These are phyloP conservation scores for Scrobipalpa atriplicella DNA, from an alignment of 2,888 invertebrate species.

Conservation along the genomic window DNA sequence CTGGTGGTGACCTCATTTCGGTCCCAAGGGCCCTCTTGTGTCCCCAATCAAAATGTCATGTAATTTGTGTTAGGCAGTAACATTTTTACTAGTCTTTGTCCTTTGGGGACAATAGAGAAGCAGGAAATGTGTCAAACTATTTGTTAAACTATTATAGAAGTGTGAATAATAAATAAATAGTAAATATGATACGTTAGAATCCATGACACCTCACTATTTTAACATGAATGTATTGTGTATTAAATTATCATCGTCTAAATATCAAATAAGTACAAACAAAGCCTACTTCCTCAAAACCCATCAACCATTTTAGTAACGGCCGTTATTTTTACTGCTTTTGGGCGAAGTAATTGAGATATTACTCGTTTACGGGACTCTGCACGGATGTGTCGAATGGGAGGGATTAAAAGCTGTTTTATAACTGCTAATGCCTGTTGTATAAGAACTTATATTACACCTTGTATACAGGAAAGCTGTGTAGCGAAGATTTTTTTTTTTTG, in stretches of 20 bases:
- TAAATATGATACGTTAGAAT: no score
- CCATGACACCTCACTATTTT: no score
- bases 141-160: neutral
- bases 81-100: neutral
- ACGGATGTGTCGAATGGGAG: no score
- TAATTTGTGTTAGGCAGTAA: neutral
- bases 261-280: no score
- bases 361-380: no score
- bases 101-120: neutral
- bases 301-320: neutral
- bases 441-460: no score
- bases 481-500: no score
- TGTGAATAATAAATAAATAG: neutral
- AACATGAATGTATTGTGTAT: no score
- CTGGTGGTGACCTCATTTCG: constrained; percentile 1
- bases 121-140: neutral
- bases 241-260: no score
- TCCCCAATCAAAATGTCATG: constrained; percentile 9
- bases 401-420: no score
- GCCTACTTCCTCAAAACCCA: neutral
- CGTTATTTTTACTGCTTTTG: constrained; percentile 5
- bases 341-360: neutral
- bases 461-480: no score
- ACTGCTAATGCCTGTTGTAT: no score
- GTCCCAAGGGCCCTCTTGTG: neutral